Evolutionary conservation across 2,888 invertebrate genomes (phyloP), one percentile per base, ranked within the genome.

Genomic region (Plutella xylostella): DNA sequence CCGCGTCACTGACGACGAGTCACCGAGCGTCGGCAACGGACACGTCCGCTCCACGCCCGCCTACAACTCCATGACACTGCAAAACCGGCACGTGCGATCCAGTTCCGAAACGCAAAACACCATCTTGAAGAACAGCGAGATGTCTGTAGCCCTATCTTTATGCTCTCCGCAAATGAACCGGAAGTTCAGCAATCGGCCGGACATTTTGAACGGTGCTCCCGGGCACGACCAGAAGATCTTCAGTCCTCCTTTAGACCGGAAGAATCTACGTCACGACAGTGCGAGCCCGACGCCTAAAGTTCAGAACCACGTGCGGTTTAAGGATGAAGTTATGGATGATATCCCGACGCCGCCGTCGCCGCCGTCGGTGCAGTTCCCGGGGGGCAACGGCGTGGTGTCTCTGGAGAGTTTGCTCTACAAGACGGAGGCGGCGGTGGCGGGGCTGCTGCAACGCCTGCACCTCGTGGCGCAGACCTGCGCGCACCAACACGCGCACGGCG

Each of bases 401-500:
- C 78, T 86, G 47, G 90, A 90, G 60, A 85, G 85, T 45, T 67
- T 91, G 43, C 65, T 91, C 50, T 85, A 86, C 49, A 90, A 90
- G 69, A 90, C 91, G 1, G 91, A 90, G 59, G 86, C 87, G 38
- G 90, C 90, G 2, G 89, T 90, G 69, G 87, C 88, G 1, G 90
- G 89, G 4, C 65, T 92, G 37, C 67, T 91, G 52, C 87, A 88
- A 52, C 75, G 90, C 52, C 66, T 92, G 52, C 91, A 92, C 57
- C 90, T 89, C 55, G 88, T 89, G 15, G 90, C 91, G 4, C 89
- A 88, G 49, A 88, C 88, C 53, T 92, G 92, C 58, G 87, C 88
- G 6, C 88, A 88, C 12, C 91, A 92, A 19, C 92, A 92, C 63
- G 86, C 89, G 0, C 91, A 90, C 39, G 92, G 92, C 0, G 92